A percentile compares a stretch with the other conserved stretches of the same genome.
Conservation (phyloP, 2,797 vertebrate genomes). For the Spondyliosoma cantharus region DNA sequence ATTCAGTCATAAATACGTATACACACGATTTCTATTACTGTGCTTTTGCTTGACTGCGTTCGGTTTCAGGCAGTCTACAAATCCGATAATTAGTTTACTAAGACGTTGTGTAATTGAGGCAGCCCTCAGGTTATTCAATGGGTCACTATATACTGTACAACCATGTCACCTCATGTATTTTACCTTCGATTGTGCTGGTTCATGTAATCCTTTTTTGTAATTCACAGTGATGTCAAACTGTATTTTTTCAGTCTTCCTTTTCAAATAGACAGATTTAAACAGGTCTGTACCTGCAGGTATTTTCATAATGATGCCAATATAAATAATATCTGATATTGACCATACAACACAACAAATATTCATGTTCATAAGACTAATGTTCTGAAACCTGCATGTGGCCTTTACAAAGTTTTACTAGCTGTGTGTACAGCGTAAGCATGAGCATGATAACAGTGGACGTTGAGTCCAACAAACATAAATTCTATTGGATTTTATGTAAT, state of each 20-base stretch:
- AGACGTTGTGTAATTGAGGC: slow-evolving; percentile 21
- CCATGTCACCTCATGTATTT: slow-evolving; percentile 51
- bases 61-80: slow-evolving; percentile 8
- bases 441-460: slow-evolving; percentile 76
- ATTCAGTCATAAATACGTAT: neutral
- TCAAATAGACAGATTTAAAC: slow-evolving; percentile 55
- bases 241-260: slow-evolving; percentile 72
- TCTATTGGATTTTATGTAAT: slow-evolving; percentile 62
- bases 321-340: slow-evolving; percentile 55
- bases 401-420: slow-evolving; percentile 77
- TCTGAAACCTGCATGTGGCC: slow-evolving; percentile 81
- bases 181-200: slow-evolving; percentile 56
- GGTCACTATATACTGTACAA: slow-evolving; percentile 13
- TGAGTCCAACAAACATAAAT: slow-evolving; percentile 56
- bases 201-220: slow-evolving; percentile 53
- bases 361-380: slow-evolving; percentile 56
- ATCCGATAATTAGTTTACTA: slow-evolving; percentile 2
- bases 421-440: slow-evolving; percentile 75
- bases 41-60: slow-evolving; percentile 12
- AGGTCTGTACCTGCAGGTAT: slow-evolving; percentile 72
- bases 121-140: slow-evolving; percentile 41
- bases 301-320: slow-evolving; percentile 67
- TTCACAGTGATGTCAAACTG: slow-evolving; percentile 67
- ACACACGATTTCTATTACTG: neutral
- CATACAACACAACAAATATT: slow-evolving; percentile 45